Conservation (phyloP, 2,113 vertebrate species). For the Puffinus mauretanicus region DNA sequence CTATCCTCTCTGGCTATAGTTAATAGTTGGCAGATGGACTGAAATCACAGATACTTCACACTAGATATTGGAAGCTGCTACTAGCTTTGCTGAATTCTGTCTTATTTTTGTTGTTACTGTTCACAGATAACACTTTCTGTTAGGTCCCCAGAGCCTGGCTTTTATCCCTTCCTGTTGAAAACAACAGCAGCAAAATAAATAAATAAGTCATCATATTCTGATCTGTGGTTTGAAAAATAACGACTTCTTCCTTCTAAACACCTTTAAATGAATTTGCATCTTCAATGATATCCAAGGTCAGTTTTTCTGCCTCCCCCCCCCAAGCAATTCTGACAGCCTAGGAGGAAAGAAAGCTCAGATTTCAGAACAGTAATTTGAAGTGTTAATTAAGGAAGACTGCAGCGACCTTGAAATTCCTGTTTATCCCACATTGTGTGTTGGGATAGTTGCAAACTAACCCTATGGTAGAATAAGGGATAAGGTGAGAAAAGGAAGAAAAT, state of each 20-base stretch:
- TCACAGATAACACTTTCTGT: background rate
- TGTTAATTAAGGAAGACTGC: slow-evolving; percentile 66
- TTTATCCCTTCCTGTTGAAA: background rate
- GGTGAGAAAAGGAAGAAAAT: background rate
- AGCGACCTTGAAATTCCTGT: slow-evolving; percentile 21
- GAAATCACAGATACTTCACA: background rate
- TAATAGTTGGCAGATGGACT: background rate
- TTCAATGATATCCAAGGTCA: slow-evolving; percentile 48
- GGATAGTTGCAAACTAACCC: background rate
- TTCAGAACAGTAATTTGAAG: slow-evolving; percentile 57
- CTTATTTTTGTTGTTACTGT: background rate
- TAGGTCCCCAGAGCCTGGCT: background rate
- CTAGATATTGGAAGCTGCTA: background rate
- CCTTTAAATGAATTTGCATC: slow-evolving; percentile 44
- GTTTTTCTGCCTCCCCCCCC: background rate
- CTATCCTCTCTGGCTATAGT: background rate
- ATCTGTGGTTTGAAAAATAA: background rate
- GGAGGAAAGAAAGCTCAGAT: background rate
- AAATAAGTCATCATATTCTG: background rate
- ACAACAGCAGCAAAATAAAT: background rate
- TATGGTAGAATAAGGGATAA: background rate
- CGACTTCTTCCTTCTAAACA: slow-evolving; percentile 18
- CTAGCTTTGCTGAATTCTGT: background rate
- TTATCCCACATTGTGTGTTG: background rate
- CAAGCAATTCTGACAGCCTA: slow-evolving; percentile 9